A percentile compares a stretch with the other conserved stretches of the same genome.
Evolutionary conservation across 1,140 invertebrate genomes (phyloP).

Genomic region (Aradophagus sp.): DNA sequence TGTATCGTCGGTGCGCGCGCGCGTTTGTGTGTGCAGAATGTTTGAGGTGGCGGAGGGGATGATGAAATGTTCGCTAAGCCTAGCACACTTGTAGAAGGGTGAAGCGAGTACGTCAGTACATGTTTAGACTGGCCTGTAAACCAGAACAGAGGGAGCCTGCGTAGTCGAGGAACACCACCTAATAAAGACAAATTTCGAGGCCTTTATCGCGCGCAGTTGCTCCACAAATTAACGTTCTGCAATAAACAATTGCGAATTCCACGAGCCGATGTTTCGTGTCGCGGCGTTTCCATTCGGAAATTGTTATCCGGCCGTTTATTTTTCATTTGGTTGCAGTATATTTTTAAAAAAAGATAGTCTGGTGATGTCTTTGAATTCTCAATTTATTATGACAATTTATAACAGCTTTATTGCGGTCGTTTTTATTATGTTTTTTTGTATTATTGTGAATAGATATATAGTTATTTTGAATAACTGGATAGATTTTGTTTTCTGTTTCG

Average conservation of each 20-base stretch:
- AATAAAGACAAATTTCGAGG: constrained; percentile 47
- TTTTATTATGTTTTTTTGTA: too few species aligned
- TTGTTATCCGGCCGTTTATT: too few species aligned
- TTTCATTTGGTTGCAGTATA: too few species aligned
- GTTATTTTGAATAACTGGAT: too few species aligned
- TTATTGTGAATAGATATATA: too few species aligned
- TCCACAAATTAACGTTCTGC: constrained; percentile 20
- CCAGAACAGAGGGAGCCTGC: constrained; percentile 28
- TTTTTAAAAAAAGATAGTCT: too few species aligned
- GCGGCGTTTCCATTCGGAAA: too few species aligned
- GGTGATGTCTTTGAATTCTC: too few species aligned
- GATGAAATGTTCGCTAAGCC: constrained; percentile 53
- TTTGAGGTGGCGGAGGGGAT: constrained; percentile 18
- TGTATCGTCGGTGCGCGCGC: too few species aligned
- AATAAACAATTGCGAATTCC: constrained; percentile 24
- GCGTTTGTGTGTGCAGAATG: constrained; percentile 18
- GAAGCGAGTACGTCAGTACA: constrained; percentile 33
- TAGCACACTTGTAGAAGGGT: constrained; percentile 51
- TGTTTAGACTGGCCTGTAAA: constrained; percentile 51
- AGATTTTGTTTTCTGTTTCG: too few species aligned
- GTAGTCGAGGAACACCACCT: constrained; percentile 30
- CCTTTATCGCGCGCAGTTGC: constrained; percentile 31
- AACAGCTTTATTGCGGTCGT: constrained; percentile 2
- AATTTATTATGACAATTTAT: too few species aligned
- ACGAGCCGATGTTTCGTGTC: neutral